Percentiles rank a stretch among this genome's conserved stretches.
phyloP scores from a whole-genome alignment of 2,888 invertebrate genomes.

The Rotaria socialis region DNA sequence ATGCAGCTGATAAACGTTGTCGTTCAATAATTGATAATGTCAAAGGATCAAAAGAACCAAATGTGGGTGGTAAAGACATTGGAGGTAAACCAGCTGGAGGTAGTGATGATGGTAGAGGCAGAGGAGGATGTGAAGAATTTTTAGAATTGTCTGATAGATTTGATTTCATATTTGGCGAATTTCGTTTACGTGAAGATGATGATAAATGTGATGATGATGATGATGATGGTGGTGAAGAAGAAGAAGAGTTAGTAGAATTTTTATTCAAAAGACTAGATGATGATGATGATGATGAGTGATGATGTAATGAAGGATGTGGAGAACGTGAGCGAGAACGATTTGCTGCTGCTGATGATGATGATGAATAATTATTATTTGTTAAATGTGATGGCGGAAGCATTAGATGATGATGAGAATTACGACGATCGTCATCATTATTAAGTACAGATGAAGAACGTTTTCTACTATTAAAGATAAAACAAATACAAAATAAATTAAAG shows the following conservation, averaged over 20 bases:
- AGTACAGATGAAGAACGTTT: slow-evolving; percentile 32
- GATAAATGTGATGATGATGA: background rate
- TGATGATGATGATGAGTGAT: background rate
- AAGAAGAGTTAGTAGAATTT: background rate
- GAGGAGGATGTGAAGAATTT: background rate
- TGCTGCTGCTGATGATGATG: background rate
- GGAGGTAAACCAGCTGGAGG: background rate
- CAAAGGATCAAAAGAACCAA: slow-evolving; percentile 1
- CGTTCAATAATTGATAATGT: slow-evolving; percentile 27
- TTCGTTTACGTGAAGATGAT: slow-evolving; percentile 8
- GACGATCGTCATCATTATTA: slow-evolving; percentile 6
- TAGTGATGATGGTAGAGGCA: background rate
- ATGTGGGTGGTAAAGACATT: background rate
- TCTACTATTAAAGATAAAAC: background rate
- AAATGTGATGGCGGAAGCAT: slow-evolving; percentile 23
- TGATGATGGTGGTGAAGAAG: background rate
- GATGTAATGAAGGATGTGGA: slow-evolving; percentile 5
- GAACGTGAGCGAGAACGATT: slow-evolving; percentile 36
- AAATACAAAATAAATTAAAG: background rate
- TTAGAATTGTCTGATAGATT: background rate
- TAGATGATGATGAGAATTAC: slow-evolving; percentile 16
- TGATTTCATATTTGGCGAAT: slow-evolving; percentile 17
- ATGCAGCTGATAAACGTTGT: slow-evolving; percentile 34
- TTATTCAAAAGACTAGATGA: background rate
- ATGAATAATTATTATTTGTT: slow-evolving; percentile 15